phyloP scores from a whole-genome alignment of 2,888 invertebrate species.

The Sisyra terminalis region DNA sequence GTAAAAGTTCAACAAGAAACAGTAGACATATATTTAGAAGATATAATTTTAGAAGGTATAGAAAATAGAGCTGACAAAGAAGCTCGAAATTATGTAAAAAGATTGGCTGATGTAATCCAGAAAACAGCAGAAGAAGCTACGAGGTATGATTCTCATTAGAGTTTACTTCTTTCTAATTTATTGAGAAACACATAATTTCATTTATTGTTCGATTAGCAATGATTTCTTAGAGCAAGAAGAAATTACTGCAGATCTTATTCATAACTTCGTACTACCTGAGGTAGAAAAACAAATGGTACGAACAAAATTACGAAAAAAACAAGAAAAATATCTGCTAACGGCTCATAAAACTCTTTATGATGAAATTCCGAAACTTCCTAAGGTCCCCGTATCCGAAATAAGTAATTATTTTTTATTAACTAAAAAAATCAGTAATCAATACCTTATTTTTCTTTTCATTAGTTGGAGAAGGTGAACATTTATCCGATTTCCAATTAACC shows the following conservation, averaged over 20 bases:
- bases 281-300: conserved; percentile 28
- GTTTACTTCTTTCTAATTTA: not conserved
- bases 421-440: no score
- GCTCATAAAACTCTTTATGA: conserved; percentile 26
- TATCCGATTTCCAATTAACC: no score
- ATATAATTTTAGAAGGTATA: conserved; percentile 41
- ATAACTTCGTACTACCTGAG: conserved; percentile 39
- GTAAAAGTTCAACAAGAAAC: conserved; percentile 41
- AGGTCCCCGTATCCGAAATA: not conserved
- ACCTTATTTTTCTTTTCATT: no score
- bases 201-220: conserved; percentile 8
- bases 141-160: conserved; percentile 10
- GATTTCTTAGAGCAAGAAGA: conserved; percentile 30
- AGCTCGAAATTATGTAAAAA: conserved; percentile 33
- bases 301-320: conserved; percentile 22
- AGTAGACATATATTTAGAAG: conserved; percentile 43
- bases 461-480: no score
- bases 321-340: conserved; percentile 23
- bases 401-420: no score
- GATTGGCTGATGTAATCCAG: conserved; percentile 38
- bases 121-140: conserved; percentile 29
- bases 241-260: conserved; percentile 36
- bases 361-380: conserved; percentile 14
- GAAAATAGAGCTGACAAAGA: conserved; percentile 37
- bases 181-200: not conserved